These are phyloP conservation scores for Thumatha senex DNA, from an alignment of 2,888 invertebrate genomes.

Conservation along the genomic window DNA sequence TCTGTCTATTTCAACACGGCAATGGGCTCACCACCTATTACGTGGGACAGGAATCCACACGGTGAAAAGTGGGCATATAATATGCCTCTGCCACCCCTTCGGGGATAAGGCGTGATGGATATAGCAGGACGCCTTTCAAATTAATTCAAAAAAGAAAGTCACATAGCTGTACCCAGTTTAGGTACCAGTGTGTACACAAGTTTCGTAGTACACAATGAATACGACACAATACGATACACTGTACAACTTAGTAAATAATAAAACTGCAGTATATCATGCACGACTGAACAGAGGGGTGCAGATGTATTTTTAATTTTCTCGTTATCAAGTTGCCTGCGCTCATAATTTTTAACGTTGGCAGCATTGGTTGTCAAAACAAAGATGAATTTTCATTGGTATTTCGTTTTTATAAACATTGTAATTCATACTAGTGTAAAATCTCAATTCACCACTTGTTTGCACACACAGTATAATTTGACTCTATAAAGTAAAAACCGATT, in stretches of 20 bases:
- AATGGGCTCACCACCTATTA: no score
- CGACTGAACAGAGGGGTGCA: conserved; percentile 21
- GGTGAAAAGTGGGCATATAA: no score
- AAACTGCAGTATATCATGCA: background rate
- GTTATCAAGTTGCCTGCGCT: conserved; percentile 45
- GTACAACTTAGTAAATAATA: conserved; percentile 2
- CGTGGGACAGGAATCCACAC: no score
- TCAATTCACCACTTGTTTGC: no score
- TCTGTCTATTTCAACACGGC: no score
- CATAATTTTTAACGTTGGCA: conserved; percentile 41
- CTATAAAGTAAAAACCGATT: no score
- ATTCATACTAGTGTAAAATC: no score
- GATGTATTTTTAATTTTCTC: conserved; percentile 62
- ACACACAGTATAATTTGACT: no score
- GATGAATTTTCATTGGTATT: conserved; percentile 4
- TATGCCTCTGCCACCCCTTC: no score
- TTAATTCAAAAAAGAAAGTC: background rate
- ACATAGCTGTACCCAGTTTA: background rate
- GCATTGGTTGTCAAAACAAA: conserved; percentile 16
- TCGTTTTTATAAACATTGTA: no score
- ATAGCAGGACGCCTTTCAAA: background rate
- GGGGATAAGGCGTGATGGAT: no score
- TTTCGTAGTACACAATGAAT: background rate
- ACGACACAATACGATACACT: conserved; percentile 3
- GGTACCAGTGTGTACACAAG: no score